Conservation (phyloP, 30 jellyfish, hydroid and myxozoan genomes). For the Rhopilema esculentum region DNA sequence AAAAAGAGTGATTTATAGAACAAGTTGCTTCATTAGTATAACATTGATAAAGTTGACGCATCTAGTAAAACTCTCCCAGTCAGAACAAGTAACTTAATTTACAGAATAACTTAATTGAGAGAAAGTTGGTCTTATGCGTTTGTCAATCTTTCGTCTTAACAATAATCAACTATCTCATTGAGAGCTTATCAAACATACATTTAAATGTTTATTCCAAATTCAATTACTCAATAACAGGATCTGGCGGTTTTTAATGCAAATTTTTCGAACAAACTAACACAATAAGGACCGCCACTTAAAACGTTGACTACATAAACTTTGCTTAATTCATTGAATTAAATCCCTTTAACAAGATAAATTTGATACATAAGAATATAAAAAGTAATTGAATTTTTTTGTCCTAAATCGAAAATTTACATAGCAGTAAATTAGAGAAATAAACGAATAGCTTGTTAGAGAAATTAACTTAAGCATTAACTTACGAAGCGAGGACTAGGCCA, state of each 20-base stretch:
- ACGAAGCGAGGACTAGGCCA: constrained; percentile 96
- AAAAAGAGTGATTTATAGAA: no score
- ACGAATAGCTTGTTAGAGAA: not conserved
- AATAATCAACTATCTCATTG: not conserved
- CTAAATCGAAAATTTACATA: not conserved
- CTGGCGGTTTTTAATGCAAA: not conserved
- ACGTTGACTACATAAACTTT: not conserved
- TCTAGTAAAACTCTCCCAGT: no score
- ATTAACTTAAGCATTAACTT: constrained; percentile 24
- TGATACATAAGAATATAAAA: not conserved
- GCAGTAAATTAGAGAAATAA: not conserved
- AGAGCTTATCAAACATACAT: not conserved
- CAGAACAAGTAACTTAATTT: no score
- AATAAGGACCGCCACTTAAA: no score
- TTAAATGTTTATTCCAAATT: not conserved
- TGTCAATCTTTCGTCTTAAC: not conserved
- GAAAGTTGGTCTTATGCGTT: no score
- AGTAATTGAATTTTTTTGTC: not conserved
- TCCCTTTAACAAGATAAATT: not conserved
- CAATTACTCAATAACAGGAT: not conserved
- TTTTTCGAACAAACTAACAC: not conserved
- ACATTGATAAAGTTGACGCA: no score
- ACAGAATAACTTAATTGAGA: no score
- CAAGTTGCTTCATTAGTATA: no score
- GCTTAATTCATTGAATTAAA: not conserved